Evolutionary conservation across 2,113 vertebrate genomes (phyloP).

Genomic region (Mormyrus lacerda): DNA sequence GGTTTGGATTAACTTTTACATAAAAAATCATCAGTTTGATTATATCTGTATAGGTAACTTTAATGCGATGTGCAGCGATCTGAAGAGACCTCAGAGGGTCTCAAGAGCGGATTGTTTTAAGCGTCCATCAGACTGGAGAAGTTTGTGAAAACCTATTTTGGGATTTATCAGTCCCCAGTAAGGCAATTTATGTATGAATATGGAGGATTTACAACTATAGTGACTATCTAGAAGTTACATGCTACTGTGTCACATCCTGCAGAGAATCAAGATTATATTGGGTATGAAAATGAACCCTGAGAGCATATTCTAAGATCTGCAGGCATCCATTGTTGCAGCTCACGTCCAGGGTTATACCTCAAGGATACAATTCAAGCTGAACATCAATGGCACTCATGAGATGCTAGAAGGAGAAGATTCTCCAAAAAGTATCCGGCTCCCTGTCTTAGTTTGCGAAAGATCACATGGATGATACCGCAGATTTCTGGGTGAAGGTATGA

Average conservation of each 20-base stretch:
- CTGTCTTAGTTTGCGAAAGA: background rate
- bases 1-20: background rate
- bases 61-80: background rate
- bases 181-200: background rate
- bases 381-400: background rate
- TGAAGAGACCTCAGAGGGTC: background rate
- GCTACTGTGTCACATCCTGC: background rate
- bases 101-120: background rate
- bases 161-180: background rate
- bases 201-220: background rate
- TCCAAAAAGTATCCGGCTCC: background rate
- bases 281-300: background rate
- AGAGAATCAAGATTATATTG: background rate
- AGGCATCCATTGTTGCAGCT: background rate
- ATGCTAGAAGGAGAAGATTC: background rate
- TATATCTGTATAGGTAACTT: background rate
- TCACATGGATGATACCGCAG: background rate
- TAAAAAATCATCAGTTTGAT: background rate
- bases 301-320: background rate
- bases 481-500: background rate
- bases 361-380: background rate
- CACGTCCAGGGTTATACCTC: background rate
- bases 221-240: background rate
- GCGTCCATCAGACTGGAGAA: background rate
- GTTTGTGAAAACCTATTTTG: background rate